Percentiles rank a stretch among this genome's conserved stretches.
These are phyloP conservation scores for Heterochromis multidens DNA, from an alignment of 2,113 vertebrate species.

Conservation along the genomic window DNA sequence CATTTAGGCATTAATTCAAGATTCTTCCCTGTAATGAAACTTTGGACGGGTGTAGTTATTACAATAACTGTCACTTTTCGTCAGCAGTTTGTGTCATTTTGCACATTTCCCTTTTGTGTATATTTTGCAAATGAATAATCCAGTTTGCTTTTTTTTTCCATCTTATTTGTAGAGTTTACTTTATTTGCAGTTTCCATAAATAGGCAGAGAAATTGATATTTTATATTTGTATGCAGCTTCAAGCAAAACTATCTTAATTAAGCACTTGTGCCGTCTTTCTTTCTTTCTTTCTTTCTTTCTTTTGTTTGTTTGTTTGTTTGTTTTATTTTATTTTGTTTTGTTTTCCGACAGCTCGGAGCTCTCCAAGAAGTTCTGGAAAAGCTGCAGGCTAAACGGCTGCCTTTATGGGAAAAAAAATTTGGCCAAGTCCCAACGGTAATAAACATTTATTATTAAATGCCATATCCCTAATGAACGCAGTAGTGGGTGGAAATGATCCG, in stretches of 20 bases:
- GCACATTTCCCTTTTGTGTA: no score
- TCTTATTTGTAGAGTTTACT: background rate
- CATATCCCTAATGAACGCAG: background rate
- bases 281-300: background rate
- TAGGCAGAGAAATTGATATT: background rate
- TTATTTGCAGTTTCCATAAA: background rate
- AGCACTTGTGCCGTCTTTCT: background rate
- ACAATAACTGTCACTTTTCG: background rate
- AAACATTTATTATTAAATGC: background rate
- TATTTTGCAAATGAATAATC: background rate
- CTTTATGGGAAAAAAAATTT: constrained; percentile 78
- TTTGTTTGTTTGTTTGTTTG: background rate
- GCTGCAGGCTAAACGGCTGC: constrained; percentile 76
- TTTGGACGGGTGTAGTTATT: background rate
- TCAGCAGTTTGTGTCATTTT: background rate
- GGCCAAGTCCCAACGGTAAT: constrained; percentile 81
- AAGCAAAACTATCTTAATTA: background rate
- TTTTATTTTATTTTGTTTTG: background rate
- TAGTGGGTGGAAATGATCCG: background rate
- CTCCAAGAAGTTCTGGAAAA: constrained; percentile 80
- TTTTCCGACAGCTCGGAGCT: constrained; percentile 72
- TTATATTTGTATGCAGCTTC: background rate
- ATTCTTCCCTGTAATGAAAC: background rate
- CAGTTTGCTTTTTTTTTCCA: no score
- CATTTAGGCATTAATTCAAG: background rate